Evolutionary conservation across 2,113 vertebrate species (phyloP).

Genomic region (Brachyistius frenatus): DNA sequence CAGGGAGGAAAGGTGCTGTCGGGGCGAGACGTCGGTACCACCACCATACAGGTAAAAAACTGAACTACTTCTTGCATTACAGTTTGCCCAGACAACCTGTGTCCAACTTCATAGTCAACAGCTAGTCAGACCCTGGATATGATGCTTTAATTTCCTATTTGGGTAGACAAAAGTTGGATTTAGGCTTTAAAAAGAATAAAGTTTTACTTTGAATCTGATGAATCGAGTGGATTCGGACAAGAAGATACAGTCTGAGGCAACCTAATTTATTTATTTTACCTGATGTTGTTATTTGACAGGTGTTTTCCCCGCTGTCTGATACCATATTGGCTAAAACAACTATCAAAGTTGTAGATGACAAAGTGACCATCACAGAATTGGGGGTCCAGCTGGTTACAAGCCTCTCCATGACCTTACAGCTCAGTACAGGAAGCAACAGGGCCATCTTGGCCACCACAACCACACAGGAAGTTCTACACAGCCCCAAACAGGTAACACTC

Average conservation of each 20-base stretch:
- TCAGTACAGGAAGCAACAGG: constrained; percentile 91
- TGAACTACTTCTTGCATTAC: background rate
- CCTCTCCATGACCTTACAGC: constrained; percentile 90
- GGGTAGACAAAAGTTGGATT: too few species aligned
- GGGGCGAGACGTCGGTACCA: constrained; percentile 92
- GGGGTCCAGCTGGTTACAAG: constrained; percentile 92
- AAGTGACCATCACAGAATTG: constrained; percentile 92
- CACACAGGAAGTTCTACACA: constrained; percentile 89
- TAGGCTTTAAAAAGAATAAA: background rate
- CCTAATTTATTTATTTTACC: background rate
- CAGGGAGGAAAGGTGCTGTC: constrained; percentile 88
- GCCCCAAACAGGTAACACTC: constrained; percentile 87
- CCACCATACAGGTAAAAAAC: constrained; percentile 89
- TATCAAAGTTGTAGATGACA: constrained; percentile 92
- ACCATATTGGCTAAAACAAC: constrained; percentile 92
- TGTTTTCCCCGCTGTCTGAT: constrained; percentile 92
- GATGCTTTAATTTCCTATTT: background rate
- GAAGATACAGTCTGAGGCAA: background rate
- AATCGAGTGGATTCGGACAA: background rate
- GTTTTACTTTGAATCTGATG: background rate
- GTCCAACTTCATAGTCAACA: background rate
- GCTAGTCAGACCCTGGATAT: too few species aligned
- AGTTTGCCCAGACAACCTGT: background rate
- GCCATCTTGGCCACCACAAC: constrained; percentile 89
- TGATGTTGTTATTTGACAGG: constrained; percentile 78